Base-by-base conservation (phyloP, 2,888 invertebrate species). In the Cyclophora albipunctata region DNA sequence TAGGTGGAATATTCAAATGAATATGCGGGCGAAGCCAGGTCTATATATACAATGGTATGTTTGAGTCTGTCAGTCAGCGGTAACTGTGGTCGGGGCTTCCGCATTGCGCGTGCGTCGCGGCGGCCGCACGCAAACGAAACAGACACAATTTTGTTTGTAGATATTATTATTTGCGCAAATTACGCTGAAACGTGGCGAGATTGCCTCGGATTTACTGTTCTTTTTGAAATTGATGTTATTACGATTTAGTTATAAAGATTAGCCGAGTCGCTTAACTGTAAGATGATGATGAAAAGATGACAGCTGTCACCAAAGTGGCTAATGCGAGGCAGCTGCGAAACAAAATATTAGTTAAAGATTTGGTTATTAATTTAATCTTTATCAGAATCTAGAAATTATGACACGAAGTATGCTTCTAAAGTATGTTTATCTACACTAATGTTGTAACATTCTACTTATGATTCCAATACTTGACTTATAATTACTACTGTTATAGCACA, bases 51-150 rank as follows among this genome's bases (percentile, higher is more conserved):
- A 50, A 53, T 57, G 56, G 59, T 59, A 62, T 59, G 59, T 62
- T 60, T 60, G 55, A 58, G 61, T 64, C 63, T 67, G 66, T 67
- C 67, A 62, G 67, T 67, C 66, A 61, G 66, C 58, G 62, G 64
- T 60, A 58, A 55, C 59, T 55, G 62, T 49, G 61, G 57, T 68
- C 61, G 63, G 55, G 63, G 73, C 74, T 76, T 78, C 77, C 78
- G 78, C 78, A 75, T 76, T 71, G 75, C 73, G 71, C 67, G 63
- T 55, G 64, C 69, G 67, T 68, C 59, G 57, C 48, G 54, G 45
- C 43, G 58, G 52, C 51, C 57, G 57, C 64, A 62, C 65, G 63
- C 66, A 62, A 55, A 51, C 7, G 53, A 63, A 59, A 62, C 48
- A 56, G 54, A 59, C 58, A 62, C 61, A 65, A 65, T 67, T 70